Base-by-base conservation (phyloP, 2,113 vertebrate species). In the Corythoichthys intestinalis region DNA sequence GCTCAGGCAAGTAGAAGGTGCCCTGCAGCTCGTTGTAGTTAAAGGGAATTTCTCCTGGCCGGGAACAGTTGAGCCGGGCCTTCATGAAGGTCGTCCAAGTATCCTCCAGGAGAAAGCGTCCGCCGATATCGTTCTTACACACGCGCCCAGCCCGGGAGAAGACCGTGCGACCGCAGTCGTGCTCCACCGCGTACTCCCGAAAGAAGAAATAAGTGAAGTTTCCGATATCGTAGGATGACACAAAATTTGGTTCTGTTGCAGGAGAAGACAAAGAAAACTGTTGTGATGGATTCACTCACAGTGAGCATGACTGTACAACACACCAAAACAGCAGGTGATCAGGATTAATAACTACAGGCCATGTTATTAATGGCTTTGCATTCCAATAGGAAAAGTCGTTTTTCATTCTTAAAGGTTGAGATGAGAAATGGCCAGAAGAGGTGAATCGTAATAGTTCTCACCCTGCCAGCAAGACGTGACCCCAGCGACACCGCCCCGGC, bases 31-130 rank as follows among this genome's bases (percentile, higher is more conserved):
- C 97, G 2, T 96, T 94, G 85, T 98, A 99, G 84, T 94, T 94
- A 83, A 98, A 98, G 0, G 97, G 97, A 82, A 98, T 95, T 86
- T 98, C 97, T 2, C 97, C 97, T 0, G 97, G 96, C 6, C 95
- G 92, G 38, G 97, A 98, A 78, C 97, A 99, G 91, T 99, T 98
- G 14, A 99, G 90, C 2, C 97, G 90, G 11, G 96, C 95, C 84
- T 99, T 99, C 96, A 98, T 99, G 87, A 98, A 99, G 0, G 97
- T 99, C 71, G 97, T 99, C 97, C 97, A 99, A 0, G 97, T 99
- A 75, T 98, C 97, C 74, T 98, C 97, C 70, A 99, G 87, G 44
- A 99, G 91, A 57, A 99, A 99, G 1, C 97, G 94, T 0, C 97
- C 97, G 0, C 97, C 97, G 0, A 99, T 93, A 85, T 99, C 97